Percentiles rank a stretch among this genome's conserved stretches.
Conservation (phyloP, 2,113 vertebrate genomes). For the Sander lucioperca region DNA sequence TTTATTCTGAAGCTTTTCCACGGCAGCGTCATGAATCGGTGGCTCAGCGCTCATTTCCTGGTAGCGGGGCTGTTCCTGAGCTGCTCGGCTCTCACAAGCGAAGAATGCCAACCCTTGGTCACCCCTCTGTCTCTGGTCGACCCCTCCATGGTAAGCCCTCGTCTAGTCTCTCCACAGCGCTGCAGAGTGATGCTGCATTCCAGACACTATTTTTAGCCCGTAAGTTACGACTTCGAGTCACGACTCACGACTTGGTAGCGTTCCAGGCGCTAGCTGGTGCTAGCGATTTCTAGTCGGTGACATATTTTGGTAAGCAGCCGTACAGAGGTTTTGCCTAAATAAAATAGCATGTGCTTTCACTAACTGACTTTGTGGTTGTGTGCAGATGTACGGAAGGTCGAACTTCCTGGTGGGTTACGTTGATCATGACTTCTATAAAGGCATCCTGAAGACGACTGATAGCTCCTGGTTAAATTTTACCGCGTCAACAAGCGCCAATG, state of each 20-base stretch:
- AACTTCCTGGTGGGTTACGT: slow-evolving; percentile 21
- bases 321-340: too few relatives aligned
- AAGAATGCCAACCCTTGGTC: slow-evolving; percentile 47
- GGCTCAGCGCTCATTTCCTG: slow-evolving; percentile 13
- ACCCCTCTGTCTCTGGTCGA: not conserved
- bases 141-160: slow-evolving; percentile 15
- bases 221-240: too few relatives aligned
- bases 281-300: too few relatives aligned
- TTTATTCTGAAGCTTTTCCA: too few relatives aligned
- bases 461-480: not conserved
- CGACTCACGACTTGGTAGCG: too few relatives aligned
- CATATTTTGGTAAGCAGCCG: too few relatives aligned
- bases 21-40: slow-evolving; percentile 32
- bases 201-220: too few relatives aligned
- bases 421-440: rapidly evolving
- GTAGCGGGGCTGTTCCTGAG: slow-evolving; percentile 15
- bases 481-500: rapidly evolving
- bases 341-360: not conserved
- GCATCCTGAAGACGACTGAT: not conserved
- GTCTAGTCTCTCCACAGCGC: too few relatives aligned
- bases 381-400: not conserved
- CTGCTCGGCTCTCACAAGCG: slow-evolving; percentile 13
- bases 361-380: not conserved
- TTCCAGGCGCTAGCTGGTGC: too few relatives aligned
- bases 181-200: too few relatives aligned